Evolutionary conservation across 2,888 invertebrate genomes (phyloP).

Genomic region (Heliconius cydno): DNA sequence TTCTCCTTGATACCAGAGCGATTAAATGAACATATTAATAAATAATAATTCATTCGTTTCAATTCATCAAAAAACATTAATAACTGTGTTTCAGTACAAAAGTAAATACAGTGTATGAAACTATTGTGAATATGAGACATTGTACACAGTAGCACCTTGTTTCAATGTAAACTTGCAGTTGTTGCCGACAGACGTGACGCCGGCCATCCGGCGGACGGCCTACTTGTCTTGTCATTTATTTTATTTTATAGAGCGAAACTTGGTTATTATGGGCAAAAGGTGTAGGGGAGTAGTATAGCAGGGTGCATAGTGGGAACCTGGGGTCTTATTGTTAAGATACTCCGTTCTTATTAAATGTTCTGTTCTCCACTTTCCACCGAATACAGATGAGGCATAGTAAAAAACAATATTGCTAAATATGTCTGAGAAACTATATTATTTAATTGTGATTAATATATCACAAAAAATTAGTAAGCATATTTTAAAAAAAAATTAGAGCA

Average conservation of each 20-base stretch:
- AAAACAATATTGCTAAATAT: background rate
- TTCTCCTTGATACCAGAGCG: background rate
- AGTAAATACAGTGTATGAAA: conserved; percentile 4
- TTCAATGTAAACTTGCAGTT: conserved; percentile 4
- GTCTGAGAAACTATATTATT: background rate
- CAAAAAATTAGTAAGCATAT: background rate
- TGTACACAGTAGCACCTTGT: background rate
- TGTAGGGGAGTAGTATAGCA: too few relatives aligned
- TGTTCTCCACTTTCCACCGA: too few relatives aligned
- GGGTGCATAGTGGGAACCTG: too few relatives aligned
- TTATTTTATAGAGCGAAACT: conserved; percentile 1
- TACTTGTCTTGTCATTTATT: conserved; percentile 2
- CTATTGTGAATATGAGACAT: conserved; percentile 9
- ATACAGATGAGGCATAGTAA: background rate
- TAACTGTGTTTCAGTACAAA: background rate
- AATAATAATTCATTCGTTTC: too few relatives aligned
- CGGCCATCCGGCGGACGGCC: conserved; percentile 3
- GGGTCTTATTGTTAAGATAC: too few relatives aligned
- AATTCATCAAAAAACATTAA: background rate
- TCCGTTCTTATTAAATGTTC: too few relatives aligned
- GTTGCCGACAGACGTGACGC: conserved; percentile 8
- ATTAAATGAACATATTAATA: background rate
- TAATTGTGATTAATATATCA: background rate
- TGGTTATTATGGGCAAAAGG: background rate
- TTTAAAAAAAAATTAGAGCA: too few relatives aligned